phyloP scores from a whole-genome alignment of 2,113 vertebrate species.

The Xerus inauris region DNA sequence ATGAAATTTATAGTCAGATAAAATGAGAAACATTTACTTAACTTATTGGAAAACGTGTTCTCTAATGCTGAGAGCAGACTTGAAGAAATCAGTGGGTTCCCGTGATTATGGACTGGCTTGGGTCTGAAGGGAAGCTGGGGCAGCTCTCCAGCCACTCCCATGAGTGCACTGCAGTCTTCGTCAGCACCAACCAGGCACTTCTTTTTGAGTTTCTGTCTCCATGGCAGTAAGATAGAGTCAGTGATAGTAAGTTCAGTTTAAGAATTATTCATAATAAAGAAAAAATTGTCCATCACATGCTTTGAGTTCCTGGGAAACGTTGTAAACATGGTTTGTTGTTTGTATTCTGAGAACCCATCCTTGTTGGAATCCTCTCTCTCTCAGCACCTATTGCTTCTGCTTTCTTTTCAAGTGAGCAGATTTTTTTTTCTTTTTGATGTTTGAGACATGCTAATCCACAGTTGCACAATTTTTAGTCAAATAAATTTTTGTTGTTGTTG shows the following conservation, averaged over 20 bases:
- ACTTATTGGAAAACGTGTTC: background rate
- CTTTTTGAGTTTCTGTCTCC: conserved; percentile 44
- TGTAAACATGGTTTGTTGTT: conserved; percentile 1
- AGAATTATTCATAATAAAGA: conserved; percentile 36
- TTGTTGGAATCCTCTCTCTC: background rate
- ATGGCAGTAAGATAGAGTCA: conserved; percentile 24
- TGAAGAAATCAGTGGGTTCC: background rate
- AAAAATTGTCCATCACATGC: background rate
- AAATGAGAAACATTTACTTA: background rate
- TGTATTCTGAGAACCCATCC: background rate
- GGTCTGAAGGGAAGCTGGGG: background rate
- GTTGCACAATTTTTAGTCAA: conserved; percentile 12
- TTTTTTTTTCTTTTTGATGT: background rate
- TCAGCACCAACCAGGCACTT: background rate
- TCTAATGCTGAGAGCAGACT: background rate
- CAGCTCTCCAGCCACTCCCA: background rate
- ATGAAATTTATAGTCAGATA: background rate
- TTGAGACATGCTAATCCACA: background rate
- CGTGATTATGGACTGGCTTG: background rate
- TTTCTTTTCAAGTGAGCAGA: conserved; percentile 6
- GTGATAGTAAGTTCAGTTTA: conserved; percentile 33
- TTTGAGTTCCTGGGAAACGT: conserved; percentile 35
- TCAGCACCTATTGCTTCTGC: background rate
- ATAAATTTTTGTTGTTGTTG: background rate
- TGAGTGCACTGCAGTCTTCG: background rate